Evolutionary conservation across 2,888 invertebrate species (phyloP), one percentile per base, ranked within the genome.

Genomic region (Eudemis profundana): DNA sequence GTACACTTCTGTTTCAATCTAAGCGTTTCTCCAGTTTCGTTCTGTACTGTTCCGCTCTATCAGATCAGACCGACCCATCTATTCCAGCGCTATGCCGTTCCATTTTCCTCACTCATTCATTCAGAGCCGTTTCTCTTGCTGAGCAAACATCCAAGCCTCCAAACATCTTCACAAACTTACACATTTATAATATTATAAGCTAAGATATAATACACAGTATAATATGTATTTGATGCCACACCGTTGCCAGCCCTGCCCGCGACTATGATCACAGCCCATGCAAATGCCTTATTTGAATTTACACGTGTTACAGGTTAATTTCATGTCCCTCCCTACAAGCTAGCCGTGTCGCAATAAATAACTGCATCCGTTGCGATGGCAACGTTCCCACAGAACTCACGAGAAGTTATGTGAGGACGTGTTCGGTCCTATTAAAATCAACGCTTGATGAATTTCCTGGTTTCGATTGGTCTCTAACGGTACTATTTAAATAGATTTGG

Each of bases 221-320:
- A n/a, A n/a, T 14, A 40, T 40, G 14, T 38, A 14, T 38, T 38
- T 2, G 7, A 3, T 14, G 4, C 12, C 3, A 4, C 10, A 7
- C 8, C 54, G 27, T 23, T n/a, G 54, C 42, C 54, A 33, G 14
- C 57, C 57, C 57, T 46, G 27, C 54, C 14, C 49, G 5, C 23
- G 27, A 65, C 64, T 59, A 59, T 65, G 59, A 50, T 33, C 21
- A 29, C 40, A 21, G 47, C 42, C 53, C 15, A 67, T 67, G 63
- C 54, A 63, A 67, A 63, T 67, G 67, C 27, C 57, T 56, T 46
- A 54, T 63, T 67, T 53, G 56, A 50, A 67, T 63, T 51, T 59
- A 63, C 57, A 63, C 59, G n/a, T 60, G 67, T 63, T 59, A 53
- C 63, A 49, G 53, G 59, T 63, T 63, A 63, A 63, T 59, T 61